A percentile compares a stretch with the other conserved stretches of the same genome.
Evolutionary conservation across 35 echinoderm and acorn worm species (phyloP).

Genomic region (Chiridota heheva): DNA sequence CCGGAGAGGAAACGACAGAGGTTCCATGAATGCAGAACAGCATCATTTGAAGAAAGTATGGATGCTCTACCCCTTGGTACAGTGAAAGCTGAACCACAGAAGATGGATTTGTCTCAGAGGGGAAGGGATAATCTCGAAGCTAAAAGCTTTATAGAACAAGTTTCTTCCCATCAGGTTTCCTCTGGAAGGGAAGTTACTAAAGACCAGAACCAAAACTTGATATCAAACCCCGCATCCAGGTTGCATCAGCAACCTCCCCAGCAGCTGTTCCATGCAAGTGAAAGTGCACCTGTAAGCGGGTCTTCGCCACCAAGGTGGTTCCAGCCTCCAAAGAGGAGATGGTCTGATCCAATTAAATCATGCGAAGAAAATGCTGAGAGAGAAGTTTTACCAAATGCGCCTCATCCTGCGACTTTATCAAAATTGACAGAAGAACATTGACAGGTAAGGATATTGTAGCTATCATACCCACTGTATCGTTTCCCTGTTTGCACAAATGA

Average conservation of each 20-base stretch:
- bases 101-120: not conserved
- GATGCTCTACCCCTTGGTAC: not conserved
- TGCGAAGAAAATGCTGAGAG: slow-evolving; percentile 14
- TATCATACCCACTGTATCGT: too few species aligned
- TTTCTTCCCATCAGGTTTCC: too few species aligned
- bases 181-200: not conserved
- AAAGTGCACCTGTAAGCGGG: too few species aligned
- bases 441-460: too few species aligned
- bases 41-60: slow-evolving; percentile 25
- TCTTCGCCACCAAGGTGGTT: slow-evolving; percentile 37
- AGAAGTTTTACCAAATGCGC: slow-evolving; percentile 9
- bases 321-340: slow-evolving; percentile 72
- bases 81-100: not conserved
- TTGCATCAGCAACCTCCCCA: not conserved
- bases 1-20: slow-evolving; percentile 35
- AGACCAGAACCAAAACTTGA: slow-evolving; percentile 24
- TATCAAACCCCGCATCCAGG: not conserved
- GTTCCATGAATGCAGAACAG: slow-evolving; percentile 22
- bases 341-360: slow-evolving; percentile 81
- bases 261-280: too few species aligned
- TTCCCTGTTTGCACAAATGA: too few species aligned
- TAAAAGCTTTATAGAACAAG: too few species aligned
- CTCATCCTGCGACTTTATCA: slow-evolving; percentile 26
- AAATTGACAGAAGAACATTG: slow-evolving; percentile 29
- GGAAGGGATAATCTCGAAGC: too few species aligned